Evolutionary conservation across 2,113 vertebrate genomes (phyloP).

Genomic region (human): GRCh38 chr2:26005501-26006000

Average conservation of each 20-base stretch:
- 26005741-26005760: slow-evolving; percentile 13
- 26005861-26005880: not conserved
- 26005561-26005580: not conserved
- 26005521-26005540: not conserved
- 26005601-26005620: not conserved
- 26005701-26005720: not conserved
- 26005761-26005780: not conserved
- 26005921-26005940: not conserved
- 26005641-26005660: not conserved
- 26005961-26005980: no score
- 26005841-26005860: not conserved
- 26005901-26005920: not conserved
- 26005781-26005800: not conserved
- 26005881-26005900: not conserved
- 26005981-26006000: no score
- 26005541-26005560: not conserved
- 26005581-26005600: not conserved
- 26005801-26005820: not conserved
- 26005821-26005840: not conserved
- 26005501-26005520: not conserved
- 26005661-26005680: not conserved
- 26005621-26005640: not conserved
- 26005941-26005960: no score
- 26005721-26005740: slow-evolving; percentile 18
- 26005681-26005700: not conserved